Evolutionary conservation across 2,888 invertebrate species (phyloP), one percentile per base, ranked within the genome.

Genomic region (Scaptomyza cyrtandrae): DNA sequence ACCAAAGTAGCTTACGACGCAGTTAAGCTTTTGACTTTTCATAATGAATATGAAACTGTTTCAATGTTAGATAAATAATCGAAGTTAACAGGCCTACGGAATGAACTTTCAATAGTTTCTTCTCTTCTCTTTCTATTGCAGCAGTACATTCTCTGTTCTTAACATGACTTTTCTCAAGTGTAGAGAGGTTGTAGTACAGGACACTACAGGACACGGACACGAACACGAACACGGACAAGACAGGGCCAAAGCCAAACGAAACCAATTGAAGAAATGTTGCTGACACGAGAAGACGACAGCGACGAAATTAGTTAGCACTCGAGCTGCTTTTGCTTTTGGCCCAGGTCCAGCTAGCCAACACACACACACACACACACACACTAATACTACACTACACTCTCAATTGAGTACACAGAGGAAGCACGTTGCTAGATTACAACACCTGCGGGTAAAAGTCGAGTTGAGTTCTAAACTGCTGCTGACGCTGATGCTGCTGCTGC

Each of bases 201-300:
- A 43, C 43, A 16, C 10, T 50, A 46, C 29, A 45, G 35, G n/a
- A 60, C 67, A 69, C 4, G 53, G 67, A 63, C 65, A 64, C n/a
- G n/a, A n/a, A n/a, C n/a, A n/a, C n/a, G n/a, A n/a, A 60, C 67
- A 69, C 4, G 53, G 67, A 63, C 65, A 64, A 52, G 52, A 52
- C 52, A 27, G 52, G 39, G 5, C 52, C 52, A 39, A 39, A 63
- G 74, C 74, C 74, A 85, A 86, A 85, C 83, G 86, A 86, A 85
- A 86, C 86, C 86, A 86, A 85, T 85, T 86, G 86, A 85, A 83
- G 81, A 84, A 86, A 86, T 86, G 86, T 85, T 86, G 86, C 86
- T 86, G 86, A 86, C 86, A 85, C 85, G 39, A 53, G 59, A 73
- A 61, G 71, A 75, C 75, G 85, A 80, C 80, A 80, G 80, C 84